Conservation (phyloP, 2,888 invertebrate species). For the Danaus chrysippus region DNA sequence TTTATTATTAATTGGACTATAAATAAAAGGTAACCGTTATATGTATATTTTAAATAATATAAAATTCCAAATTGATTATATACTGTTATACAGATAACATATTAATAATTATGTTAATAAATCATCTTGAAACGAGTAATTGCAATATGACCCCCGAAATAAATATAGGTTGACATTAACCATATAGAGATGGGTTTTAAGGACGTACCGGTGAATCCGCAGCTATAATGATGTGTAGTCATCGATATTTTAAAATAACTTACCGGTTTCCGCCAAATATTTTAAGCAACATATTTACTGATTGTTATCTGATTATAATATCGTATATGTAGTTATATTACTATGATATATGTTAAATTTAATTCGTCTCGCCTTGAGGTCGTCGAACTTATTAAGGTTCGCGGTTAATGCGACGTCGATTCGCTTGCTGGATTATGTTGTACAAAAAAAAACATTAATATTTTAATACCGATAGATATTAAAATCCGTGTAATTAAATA, state of each 20-base stretch:
- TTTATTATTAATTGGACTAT: too few relatives aligned
- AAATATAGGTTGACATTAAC: conserved; percentile 30
- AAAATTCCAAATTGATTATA: not conserved
- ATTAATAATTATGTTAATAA: not conserved
- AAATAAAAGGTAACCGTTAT: too few relatives aligned
- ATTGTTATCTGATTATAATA: conserved; percentile 21
- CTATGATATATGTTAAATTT: conserved; percentile 1
- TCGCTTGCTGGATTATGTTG: conserved; percentile 19
- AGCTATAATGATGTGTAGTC: conserved; percentile 22
- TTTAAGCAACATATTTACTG: conserved; percentile 14
- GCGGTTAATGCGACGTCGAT: conserved; percentile 18
- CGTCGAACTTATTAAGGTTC: conserved; percentile 18
- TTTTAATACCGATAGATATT: not conserved
- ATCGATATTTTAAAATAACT: conserved; percentile 29
- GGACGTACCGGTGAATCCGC: conserved; percentile 12
- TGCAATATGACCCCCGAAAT: conserved; percentile 11
- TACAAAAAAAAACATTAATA: conserved; percentile 16
- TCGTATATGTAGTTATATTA: conserved; percentile 20
- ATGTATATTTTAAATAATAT: too few relatives aligned
- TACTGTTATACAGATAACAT: not conserved
- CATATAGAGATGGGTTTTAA: conserved; percentile 26
- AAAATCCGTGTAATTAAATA: conserved; percentile 9
- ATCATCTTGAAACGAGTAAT: not conserved
- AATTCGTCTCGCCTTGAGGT: conserved; percentile 2
- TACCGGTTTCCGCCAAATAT: conserved; percentile 20